phyloP scores from a whole-genome alignment of 2,888 invertebrate genomes.

The Hofmannophila pseudospretella region DNA sequence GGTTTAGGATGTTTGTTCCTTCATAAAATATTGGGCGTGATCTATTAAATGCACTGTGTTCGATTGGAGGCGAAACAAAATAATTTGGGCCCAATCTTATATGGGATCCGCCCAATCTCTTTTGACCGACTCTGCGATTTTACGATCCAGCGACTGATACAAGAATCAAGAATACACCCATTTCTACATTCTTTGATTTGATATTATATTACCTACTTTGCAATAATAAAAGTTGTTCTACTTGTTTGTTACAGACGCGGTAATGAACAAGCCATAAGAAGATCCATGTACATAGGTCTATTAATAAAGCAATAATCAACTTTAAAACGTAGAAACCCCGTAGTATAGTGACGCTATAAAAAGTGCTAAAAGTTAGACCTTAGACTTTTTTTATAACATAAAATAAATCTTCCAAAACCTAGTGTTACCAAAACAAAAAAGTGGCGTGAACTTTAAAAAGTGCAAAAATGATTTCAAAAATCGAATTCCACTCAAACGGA shows the following conservation, averaged over 20 bases:
- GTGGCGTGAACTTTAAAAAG: constrained; percentile 20
- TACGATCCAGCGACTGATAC: no score
- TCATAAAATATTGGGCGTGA: no score
- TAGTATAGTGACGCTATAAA: constrained; percentile 42
- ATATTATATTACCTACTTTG: no score
- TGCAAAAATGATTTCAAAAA: constrained; percentile 28
- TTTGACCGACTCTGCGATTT: no score
- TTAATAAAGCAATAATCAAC: constrained; percentile 64
- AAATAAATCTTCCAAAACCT: constrained; percentile 56
- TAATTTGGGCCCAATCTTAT: no score
- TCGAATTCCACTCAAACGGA: constrained; percentile 6
- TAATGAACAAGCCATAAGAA: constrained; percentile 23
- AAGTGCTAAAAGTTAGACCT: constrained; percentile 42
- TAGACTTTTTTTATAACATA: constrained; percentile 13
- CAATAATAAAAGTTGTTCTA: no score
- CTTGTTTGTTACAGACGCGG: constrained; percentile 62
- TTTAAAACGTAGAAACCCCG: constrained; percentile 60
- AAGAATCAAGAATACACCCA: no score
- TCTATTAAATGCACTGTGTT: no score
- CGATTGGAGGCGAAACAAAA: no score
- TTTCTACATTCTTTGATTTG: no score
- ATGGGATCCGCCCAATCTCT: no score
- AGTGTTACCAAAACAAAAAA: constrained; percentile 21
- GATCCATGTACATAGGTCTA: constrained; percentile 49
- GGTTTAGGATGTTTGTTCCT: no score